Base-by-base conservation (phyloP, 2,888 invertebrate genomes). In the Mimumesa dahlbomi region DNA sequence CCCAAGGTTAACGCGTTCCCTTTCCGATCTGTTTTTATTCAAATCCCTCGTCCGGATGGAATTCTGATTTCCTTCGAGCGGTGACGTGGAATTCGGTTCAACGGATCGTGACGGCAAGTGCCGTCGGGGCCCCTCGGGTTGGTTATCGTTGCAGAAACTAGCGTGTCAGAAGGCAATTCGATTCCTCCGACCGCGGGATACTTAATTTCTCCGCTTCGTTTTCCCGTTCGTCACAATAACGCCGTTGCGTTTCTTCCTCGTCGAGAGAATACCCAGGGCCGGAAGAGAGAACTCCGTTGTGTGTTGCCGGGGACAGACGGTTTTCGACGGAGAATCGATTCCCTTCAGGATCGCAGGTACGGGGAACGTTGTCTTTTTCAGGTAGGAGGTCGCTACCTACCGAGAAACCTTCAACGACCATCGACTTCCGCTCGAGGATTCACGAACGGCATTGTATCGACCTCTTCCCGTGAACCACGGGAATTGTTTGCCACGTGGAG, bases 331-430 rank as follows among this genome's bases (percentile, higher is more conserved):
- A 31, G 36, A 31, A 49, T 50, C 54, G 53, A 64, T 16, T 52
- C 54, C 13, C n/a, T 16, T 18, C 34, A n/a, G 14, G 19, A 38
- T 53, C 18, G 43, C 63, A 57, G 63, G 52, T 74, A 64, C 45
- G 9, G 31, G 46, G 16, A 66, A 73, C 50, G 48, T 67, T 46
- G 61, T 54, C 52, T 59, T 38, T 40, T 65, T 64, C 68, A 73
- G 62, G 73, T 62, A 50, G 58, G 69, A 68, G 73, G 54, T 65
- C 65, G 62, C 49, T 50, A 36, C 65, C 62, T 43, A 65, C 62
- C 52, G 61, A 62, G 61, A 65, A 56, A 56, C 31, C 56, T 68
- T 65, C 68, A 76, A 77, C 73, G 73, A 73, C 65, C 73, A 62
- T 77, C 64, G 58, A 69, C 54, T 65, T 76, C 69, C 62, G 73